Evolutionary conservation across 2,888 invertebrate genomes (phyloP), one percentile per base, ranked within the genome.

Genomic region (Incurvaria masculella): DNA sequence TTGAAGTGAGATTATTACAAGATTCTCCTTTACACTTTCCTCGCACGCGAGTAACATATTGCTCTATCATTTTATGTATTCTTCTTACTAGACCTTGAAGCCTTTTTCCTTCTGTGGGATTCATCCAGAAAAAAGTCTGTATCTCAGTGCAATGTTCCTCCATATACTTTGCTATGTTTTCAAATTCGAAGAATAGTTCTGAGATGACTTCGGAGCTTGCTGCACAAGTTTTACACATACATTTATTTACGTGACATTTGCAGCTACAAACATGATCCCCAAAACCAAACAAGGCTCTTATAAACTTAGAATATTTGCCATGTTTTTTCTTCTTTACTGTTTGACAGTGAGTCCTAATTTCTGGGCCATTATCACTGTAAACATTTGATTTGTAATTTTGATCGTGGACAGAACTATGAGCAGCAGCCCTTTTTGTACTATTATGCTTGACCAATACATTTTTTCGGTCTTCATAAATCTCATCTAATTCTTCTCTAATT

Each of bases 111-210:
- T 68, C 71, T 2, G 49, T 61, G 0, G 75, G 75, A 48, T 74
- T 74, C 62, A 66, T 65, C 62, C 62, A 64, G 45, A 73, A 75
- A 52, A 58, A 76, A 1, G 69, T 69, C 55, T 74, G 72, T 47
- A 76, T 68, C 54, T 74, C 75, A 2, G 68, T 68, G 49, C 72
- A 74, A 53, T 76, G 73, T 16, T 68, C 66, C 4, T 55, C 60
- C 64, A 74, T 72, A 42, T 65, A 76, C 11, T 61, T 57, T 1
- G 66, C 64, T 42, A 76, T 51, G 46, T 70, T 68, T 6, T 72
- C 63, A 21, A 75, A 65, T 52, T 73, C 72, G 42, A 69, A 69
- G 43, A 67, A 62, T 1, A 76, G 60, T 56, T 75, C 72, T 0
- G 60, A 57, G 43, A 74, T 65, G 5, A 76, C 72, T 2, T 63